These are phyloP conservation scores for Phrynosoma blainvillii DNA, from an alignment of 2,113 vertebrate species.

Conservation along the genomic window DNA sequence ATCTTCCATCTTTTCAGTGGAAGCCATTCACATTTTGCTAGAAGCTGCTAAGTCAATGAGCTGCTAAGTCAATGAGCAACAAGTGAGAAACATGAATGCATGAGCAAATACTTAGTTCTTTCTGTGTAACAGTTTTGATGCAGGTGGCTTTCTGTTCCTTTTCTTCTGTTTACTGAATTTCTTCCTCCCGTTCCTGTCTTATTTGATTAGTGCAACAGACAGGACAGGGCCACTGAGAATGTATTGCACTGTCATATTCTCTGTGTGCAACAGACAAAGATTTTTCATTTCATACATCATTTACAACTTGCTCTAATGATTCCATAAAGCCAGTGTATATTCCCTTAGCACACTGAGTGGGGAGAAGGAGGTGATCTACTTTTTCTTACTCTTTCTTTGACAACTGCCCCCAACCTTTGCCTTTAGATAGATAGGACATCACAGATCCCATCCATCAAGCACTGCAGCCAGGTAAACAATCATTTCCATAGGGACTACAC, in stretches of 20 bases:
- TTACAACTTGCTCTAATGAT: constrained; percentile 50
- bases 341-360: neutral
- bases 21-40: neutral
- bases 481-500: neutral
- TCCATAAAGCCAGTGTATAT: constrained; percentile 21
- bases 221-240: constrained; percentile 6
- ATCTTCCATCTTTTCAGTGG: neutral
- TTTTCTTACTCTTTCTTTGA: neutral
- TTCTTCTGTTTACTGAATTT: constrained; percentile 46
- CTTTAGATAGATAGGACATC: neutral
- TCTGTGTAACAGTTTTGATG: neutral
- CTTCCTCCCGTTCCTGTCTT: constrained; percentile 27
- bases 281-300: constrained; percentile 49
- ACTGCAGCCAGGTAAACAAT: constrained; percentile 13
- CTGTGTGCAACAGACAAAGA: constrained; percentile 28
- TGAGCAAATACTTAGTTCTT: neutral
- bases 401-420: constrained; percentile 3
- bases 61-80: neutral
- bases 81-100: neutral
- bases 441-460: constrained; percentile 22
- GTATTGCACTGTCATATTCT: constrained; percentile 11
- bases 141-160: neutral
- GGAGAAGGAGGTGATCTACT: neutral
- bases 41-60: neutral
- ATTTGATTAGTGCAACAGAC: constrained; percentile 44